A percentile compares a stretch with the other conserved stretches of the same genome.
These are phyloP conservation scores for Sebastes reedi DNA, from an alignment of 2,797 vertebrate species.

Conservation along the genomic window DNA sequence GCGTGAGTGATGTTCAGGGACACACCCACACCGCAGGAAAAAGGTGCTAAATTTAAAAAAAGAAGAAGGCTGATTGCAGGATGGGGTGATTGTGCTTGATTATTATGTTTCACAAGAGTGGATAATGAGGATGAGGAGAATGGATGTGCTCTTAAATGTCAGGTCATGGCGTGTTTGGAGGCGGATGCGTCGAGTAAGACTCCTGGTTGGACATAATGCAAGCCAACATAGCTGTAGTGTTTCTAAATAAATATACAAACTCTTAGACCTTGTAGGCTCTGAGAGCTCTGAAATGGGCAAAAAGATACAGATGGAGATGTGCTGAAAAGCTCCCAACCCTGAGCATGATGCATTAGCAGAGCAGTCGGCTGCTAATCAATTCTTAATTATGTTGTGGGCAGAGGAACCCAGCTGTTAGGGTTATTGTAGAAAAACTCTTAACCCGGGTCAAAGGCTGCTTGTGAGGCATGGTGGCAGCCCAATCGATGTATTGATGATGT, in stretches of 20 bases:
- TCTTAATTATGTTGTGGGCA: constrained; percentile 53
- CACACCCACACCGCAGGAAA: not conserved
- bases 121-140: constrained; percentile 10
- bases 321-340: not conserved
- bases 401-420: constrained; percentile 45
- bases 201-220: not conserved
- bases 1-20: not conserved
- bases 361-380: constrained; percentile 53
- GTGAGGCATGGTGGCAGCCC: constrained; percentile 13
- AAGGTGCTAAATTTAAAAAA: not conserved
- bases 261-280: not conserved
- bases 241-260: not conserved
- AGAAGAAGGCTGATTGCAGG: constrained; percentile 21
- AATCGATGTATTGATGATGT: constrained; percentile 51
- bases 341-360: constrained; percentile 12
- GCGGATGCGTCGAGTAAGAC: not conserved
- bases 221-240: not conserved
- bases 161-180: not conserved
- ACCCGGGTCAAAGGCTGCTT: constrained; percentile 54
- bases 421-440: constrained; percentile 58
- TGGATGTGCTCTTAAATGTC: constrained; percentile 17
- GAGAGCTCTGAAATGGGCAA: not conserved
- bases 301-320: not conserved
- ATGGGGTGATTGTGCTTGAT: constrained; percentile 39
- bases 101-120: constrained; percentile 34